Conservation (phyloP, 2,113 vertebrate species). For the Apteryx owenii region DNA sequence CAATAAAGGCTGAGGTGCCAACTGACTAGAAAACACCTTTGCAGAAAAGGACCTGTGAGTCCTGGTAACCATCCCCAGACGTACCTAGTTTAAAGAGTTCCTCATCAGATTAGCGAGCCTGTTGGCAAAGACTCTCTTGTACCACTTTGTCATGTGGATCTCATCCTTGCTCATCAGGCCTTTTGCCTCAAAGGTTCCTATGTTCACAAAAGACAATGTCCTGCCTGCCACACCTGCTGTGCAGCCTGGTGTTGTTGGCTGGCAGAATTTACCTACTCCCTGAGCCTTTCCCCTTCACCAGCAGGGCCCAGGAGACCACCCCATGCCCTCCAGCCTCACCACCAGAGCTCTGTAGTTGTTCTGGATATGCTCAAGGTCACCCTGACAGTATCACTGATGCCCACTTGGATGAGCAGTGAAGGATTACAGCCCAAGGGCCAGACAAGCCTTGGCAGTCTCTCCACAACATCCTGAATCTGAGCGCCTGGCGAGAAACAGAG, state of each 20-base stretch:
- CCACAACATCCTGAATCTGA: not conserved
- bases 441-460: not conserved
- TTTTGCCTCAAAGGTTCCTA: not conserved
- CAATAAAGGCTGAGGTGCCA: not conserved
- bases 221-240: too few relatives aligned
- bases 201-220: not conserved
- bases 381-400: fast-evolving
- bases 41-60: not conserved
- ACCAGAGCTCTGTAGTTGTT: not conserved
- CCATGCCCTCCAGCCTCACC: fast-evolving
- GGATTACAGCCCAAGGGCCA: not conserved
- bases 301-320: not conserved
- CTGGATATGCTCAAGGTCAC: fast-evolving
- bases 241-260: not conserved
- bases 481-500: not conserved
- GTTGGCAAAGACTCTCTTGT: not conserved
- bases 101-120: fast-evolving
- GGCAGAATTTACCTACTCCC: fast-evolving
- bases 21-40: not conserved
- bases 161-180: not conserved
- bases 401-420: not conserved
- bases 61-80: fast-evolving
- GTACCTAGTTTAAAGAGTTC: not conserved
- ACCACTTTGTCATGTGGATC: fast-evolving
- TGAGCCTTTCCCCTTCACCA: not conserved